A percentile compares a stretch with the other conserved stretches of the same genome.
Conservation (phyloP, 2,888 invertebrate species). For the Nyleta sp. region DNA sequence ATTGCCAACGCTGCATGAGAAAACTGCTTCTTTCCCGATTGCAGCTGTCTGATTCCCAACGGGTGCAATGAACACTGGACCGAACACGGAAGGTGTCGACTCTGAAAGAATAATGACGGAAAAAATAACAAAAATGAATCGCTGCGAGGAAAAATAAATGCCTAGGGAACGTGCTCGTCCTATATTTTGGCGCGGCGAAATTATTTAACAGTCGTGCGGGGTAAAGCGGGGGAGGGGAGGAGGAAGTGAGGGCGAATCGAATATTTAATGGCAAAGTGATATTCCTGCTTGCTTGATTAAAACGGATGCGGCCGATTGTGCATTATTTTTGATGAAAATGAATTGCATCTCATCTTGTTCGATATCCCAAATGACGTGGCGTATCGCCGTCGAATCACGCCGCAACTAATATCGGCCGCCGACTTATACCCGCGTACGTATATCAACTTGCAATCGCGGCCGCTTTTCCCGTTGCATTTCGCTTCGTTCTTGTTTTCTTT, state of each 20-base stretch:
- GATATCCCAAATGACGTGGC: constrained; percentile 58
- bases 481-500: not conserved
- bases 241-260: constrained; percentile 32
- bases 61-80: constrained; percentile 77
- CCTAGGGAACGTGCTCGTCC: constrained; percentile 65
- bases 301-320: constrained; percentile 57
- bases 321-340: constrained; percentile 60
- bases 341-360: constrained; percentile 60
- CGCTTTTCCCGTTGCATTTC: constrained; percentile 26
- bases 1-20: constrained; percentile 80
- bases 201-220: constrained; percentile 60
- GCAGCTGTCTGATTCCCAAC: constrained; percentile 80
- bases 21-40: constrained; percentile 79
- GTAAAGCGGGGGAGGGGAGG: not conserved
- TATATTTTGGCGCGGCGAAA: constrained; percentile 62
- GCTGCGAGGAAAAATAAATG: constrained; percentile 65
- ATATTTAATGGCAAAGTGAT: constrained; percentile 61
- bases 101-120: constrained; percentile 74
- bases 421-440: constrained; percentile 33
- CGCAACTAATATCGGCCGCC: constrained; percentile 49
- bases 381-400: constrained; percentile 13
- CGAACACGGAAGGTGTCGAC: constrained; percentile 69
- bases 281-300: constrained; percentile 62
- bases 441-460: constrained; percentile 47
- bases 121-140: constrained; percentile 65